Evolutionary conservation across 1,140 invertebrate genomes (phyloP).

Genomic region (Lasaia peninsularis): DNA sequence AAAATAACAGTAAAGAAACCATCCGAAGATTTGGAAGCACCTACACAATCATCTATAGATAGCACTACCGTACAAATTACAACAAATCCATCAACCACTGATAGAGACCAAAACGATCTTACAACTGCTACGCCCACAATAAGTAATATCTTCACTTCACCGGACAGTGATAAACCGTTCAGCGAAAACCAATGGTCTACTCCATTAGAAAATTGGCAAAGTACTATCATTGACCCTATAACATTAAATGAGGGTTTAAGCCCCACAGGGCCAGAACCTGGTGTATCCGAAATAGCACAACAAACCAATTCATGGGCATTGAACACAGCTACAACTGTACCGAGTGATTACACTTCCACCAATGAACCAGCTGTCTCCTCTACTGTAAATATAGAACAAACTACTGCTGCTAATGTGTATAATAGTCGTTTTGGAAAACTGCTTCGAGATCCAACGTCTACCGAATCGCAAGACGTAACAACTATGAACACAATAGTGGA

Average conservation of each 20-base stretch:
- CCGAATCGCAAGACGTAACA: slow-evolving; percentile 59
- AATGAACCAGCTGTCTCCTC: slow-evolving; percentile 39
- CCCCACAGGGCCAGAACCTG: slow-evolving; percentile 26
- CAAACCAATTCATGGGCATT: slow-evolving; percentile 25
- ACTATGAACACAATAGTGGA: slow-evolving; percentile 78
- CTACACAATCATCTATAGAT: slow-evolving; percentile 40
- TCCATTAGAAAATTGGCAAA: slow-evolving; percentile 78
- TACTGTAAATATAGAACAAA: slow-evolving; percentile 42
- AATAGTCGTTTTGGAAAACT: slow-evolving; percentile 49
- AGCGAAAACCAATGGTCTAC: slow-evolving; percentile 58
- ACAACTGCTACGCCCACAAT: slow-evolving; percentile 42
- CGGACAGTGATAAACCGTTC: slow-evolving; percentile 55
- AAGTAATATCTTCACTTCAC: slow-evolving; percentile 52
- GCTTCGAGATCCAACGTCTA: slow-evolving; percentile 48
- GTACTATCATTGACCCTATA: slow-evolving; percentile 82
- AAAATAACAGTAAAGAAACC: slow-evolving; percentile 49
- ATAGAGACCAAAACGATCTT: slow-evolving; percentile 39
- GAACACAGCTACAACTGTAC: slow-evolving; percentile 21
- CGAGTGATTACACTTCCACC: slow-evolving; percentile 24
- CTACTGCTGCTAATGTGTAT: slow-evolving; percentile 32
- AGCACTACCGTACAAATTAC: slow-evolving; percentile 51
- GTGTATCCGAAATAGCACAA: slow-evolving; percentile 23
- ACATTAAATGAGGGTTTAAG: slow-evolving; percentile 83
- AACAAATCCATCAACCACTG: slow-evolving; percentile 31
- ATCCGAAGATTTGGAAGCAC: slow-evolving; percentile 62